phyloP scores from a whole-genome alignment of 2,888 invertebrate genomes.

The Latrodectus hesperus region DNA sequence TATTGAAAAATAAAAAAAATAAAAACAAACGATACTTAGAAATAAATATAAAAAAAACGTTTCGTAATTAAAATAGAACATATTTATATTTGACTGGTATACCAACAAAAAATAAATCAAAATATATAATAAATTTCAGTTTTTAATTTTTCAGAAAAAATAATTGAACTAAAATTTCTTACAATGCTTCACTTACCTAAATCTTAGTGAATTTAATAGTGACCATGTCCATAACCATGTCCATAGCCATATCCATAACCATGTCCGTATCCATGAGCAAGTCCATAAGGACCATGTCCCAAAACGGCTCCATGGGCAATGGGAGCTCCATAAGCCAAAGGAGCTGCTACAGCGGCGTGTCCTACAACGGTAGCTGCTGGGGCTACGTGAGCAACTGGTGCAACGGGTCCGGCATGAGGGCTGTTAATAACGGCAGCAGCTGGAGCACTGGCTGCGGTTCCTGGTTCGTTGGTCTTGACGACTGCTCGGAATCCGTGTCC shows the following conservation, averaged over 20 bases:
- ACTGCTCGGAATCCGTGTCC: slow-evolving; percentile 55
- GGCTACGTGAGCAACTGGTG: slow-evolving; percentile 39
- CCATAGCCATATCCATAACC: slow-evolving; percentile 25
- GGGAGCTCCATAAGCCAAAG: slow-evolving; percentile 11
- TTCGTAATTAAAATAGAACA: neutral
- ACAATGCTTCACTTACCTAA: neutral
- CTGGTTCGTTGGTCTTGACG: slow-evolving; percentile 59
- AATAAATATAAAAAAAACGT: neutral
- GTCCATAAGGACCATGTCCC: slow-evolving; percentile 12
- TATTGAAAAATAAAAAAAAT: too few relatives aligned
- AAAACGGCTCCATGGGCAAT: slow-evolving; percentile 16
- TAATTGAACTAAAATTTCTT: neutral
- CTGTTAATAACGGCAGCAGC: slow-evolving; percentile 31
- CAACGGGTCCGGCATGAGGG: slow-evolving; percentile 28
- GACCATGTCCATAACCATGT: slow-evolving; percentile 32
- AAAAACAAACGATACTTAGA: neutral
- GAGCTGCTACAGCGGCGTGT: neutral
- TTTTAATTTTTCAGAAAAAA: neutral
- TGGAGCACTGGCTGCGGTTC: slow-evolving; percentile 22
- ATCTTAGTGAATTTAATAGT: neutral
- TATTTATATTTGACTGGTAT: neutral
- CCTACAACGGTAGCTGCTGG: neutral
- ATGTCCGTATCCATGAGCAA: slow-evolving; percentile 17
- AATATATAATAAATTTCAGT: neutral
- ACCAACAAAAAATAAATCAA: neutral